Evolutionary conservation across 2,888 invertebrate genomes (phyloP).

Genomic region (Euplagia quadripunctaria): DNA sequence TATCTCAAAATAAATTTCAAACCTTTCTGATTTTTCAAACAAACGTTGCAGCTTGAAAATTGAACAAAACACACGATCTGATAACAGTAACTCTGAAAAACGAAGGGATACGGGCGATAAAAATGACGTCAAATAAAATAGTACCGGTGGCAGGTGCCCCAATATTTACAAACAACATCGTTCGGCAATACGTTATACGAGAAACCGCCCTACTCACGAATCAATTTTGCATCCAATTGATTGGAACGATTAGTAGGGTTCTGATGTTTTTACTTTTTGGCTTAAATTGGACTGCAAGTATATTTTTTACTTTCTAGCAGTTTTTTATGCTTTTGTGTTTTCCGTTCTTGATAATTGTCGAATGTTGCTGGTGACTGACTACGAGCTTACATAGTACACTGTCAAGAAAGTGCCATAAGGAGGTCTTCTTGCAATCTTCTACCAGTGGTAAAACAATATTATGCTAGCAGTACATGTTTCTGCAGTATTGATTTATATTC

Average conservation of each 20-base stretch:
- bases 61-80: constrained; percentile 5
- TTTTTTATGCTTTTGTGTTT: no score
- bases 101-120: constrained; percentile 42
- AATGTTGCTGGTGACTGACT: no score
- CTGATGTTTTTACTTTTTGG: no score
- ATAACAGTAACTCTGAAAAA: constrained; percentile 18
- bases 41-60: constrained; percentile 3
- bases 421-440: no score
- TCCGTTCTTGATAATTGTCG: no score
- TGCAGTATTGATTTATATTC: no score
- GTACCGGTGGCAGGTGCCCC: constrained; percentile 56
- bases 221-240: not conserved
- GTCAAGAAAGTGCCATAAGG: no score
- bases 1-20: not conserved
- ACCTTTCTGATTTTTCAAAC: not conserved
- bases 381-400: no score
- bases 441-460: no score
- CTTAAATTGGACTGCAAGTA: no score
- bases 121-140: constrained; percentile 52
- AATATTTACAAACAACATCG: constrained; percentile 61
- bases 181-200: constrained; percentile 49
- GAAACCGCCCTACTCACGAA: not conserved
- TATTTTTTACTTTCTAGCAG: no score
- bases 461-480: no score
- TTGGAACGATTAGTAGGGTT: not conserved